A percentile compares a stretch with the other conserved stretches of the same genome.
Evolutionary conservation across 2,888 invertebrate genomes (phyloP).

Genomic region (Proisotoma minuta): DNA sequence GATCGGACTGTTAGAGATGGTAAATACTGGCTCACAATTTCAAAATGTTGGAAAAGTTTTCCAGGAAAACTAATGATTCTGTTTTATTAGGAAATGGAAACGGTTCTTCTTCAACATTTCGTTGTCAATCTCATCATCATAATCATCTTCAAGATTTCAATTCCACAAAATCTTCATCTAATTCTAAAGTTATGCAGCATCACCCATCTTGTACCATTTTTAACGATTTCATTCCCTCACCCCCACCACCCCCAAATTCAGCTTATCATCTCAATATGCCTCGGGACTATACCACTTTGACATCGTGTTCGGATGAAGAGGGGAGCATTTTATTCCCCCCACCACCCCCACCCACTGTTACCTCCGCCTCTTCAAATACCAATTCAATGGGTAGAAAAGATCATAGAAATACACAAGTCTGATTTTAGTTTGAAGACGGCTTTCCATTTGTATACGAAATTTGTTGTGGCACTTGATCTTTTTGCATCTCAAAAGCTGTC

Average conservation of each 20-base stretch:
- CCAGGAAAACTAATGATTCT: not conserved
- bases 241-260: slow-evolving; percentile 43
- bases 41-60: not conserved
- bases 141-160: not conserved
- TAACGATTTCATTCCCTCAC: slow-evolving; percentile 35
- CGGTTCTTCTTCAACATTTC: slow-evolving; percentile 17
- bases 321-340: slow-evolving; percentile 7
- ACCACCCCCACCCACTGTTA: not conserved
- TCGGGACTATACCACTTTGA: slow-evolving; percentile 29
- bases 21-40: not conserved
- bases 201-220: slow-evolving; percentile 10
- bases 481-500: too few relatives aligned
- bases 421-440: too few relatives aligned
- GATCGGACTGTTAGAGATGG: not conserved
- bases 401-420: slow-evolving; percentile 27
- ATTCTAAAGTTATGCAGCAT: not conserved
- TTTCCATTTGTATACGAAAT: too few relatives aligned
- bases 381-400: slow-evolving; percentile 24
- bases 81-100: slow-evolving; percentile 11
- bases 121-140: slow-evolving; percentile 11
- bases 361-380: too few relatives aligned
- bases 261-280: slow-evolving; percentile 20
- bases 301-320: slow-evolving; percentile 31
- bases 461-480: too few relatives aligned
- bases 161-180: not conserved